Evolutionary conservation across 2,888 invertebrate species (phyloP), one percentile per base, ranked within the genome.

Genomic region (Scaptomyza polygonia): DNA sequence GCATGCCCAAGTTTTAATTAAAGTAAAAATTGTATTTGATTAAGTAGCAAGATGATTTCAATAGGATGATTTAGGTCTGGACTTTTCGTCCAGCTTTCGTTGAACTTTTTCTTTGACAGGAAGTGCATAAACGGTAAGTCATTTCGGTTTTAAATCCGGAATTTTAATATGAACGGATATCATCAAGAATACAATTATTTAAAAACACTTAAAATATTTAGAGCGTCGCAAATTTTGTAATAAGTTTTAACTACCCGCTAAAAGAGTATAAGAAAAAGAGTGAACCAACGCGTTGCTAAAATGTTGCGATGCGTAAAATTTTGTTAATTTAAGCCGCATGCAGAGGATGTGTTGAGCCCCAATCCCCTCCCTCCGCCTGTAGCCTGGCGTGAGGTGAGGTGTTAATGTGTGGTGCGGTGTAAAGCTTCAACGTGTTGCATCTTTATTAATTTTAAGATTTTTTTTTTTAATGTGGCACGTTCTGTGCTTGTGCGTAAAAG

Each of bases 221-320:
- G 5, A 25, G 25, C 25, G 25, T 25, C 25, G 25, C 25, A 4
- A 4, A 25, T 25, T 25, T 8, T 8, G n/a, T 36, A 6, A 1
- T 2, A 11, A 25, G 21, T 7, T 36, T 9, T 6, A n/a, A 25
- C 21, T 14, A 34, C 0, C 9, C 12, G 5, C 7, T 2, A 32
- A 5, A 49, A 49, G 49, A 8, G 34, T 49, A 36, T 48, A 51
- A 36, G n/a, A 69, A 39, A 5, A 45, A 30, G 21, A 18, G 11
- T 8, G 7, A 62, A 30, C 9, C 27, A 53, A 51, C 43, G 49
- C 42, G 40, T 52, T 62, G 61, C 69, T 72, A 69, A 79, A 82
- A 83, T 71, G 85, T 73, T 73, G 76, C 76, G 81, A 86, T 73
- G 86, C 86, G 86, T 86, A 72, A 86, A 84, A 86, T 81, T 83